These are phyloP conservation scores for Eupelmus urozonus DNA, from an alignment of 2,888 invertebrate genomes.

Conservation along the genomic window DNA sequence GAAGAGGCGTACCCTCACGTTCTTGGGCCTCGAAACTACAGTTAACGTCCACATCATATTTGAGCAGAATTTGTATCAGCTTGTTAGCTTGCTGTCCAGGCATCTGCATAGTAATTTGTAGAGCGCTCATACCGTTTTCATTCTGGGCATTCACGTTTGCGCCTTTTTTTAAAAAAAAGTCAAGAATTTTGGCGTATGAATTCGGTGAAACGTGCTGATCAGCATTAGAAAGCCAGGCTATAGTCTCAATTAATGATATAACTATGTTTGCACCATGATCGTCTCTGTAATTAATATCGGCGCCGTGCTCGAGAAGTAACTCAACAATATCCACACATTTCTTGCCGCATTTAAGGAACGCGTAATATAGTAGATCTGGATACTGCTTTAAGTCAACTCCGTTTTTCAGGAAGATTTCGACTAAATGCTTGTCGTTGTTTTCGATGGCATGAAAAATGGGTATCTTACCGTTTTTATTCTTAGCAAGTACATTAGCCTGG, in stretches of 20 bases:
- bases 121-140: conserved; percentile 2
- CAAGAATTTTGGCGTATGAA: no score
- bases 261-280: conserved; percentile 11
- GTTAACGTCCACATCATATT: no score
- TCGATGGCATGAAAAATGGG: conserved; percentile 30
- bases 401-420: conserved; percentile 13
- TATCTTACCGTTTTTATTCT: conserved; percentile 16
- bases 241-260: conserved; percentile 1
- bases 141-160: conserved; percentile 31
- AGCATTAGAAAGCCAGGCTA: no score
- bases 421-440: conserved; percentile 1
- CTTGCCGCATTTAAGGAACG: neutral
- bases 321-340: neutral
- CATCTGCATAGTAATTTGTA: conserved; percentile 8
- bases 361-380: conserved; percentile 21
- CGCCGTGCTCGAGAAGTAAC: conserved; percentile 13
- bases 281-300: conserved; percentile 32
- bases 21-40: no score
- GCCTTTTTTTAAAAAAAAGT: no score
- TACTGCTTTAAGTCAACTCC: conserved; percentile 21
- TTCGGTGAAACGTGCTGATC: no score
- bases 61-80: no score
- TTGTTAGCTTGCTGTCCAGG: no score
- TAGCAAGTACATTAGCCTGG: neutral
- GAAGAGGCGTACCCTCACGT: no score